Conservation (phyloP, 1,140 invertebrate species). For the Dermatophagoides farinae region DNA sequence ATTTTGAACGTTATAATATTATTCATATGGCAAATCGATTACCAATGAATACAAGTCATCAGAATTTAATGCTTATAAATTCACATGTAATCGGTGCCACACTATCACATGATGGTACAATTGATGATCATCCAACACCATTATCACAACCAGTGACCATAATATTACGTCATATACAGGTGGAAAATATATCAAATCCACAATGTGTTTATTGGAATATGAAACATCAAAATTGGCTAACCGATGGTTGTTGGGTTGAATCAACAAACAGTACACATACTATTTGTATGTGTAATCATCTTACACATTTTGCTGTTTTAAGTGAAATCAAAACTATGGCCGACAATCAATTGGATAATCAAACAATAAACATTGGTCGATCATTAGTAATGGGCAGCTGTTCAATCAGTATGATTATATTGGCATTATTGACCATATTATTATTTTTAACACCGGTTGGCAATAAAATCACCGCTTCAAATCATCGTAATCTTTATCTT, state of each 20-base stretch:
- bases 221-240: conserved; percentile 65
- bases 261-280: conserved; percentile 68
- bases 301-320: conserved; percentile 90
- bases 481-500: conserved; percentile 29
- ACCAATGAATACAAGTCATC: neutral
- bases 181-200: conserved; percentile 72
- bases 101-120: neutral
- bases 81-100: conserved; percentile 10
- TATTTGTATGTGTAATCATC: conserved; percentile 72
- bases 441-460: conserved; percentile 5
- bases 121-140: neutral
- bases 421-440: conserved; percentile 4
- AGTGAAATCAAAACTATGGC: conserved; percentile 36
- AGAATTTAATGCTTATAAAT: neutral
- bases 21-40: neutral
- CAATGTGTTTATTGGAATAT: conserved; percentile 89
- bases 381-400: neutral
- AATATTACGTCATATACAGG: conserved; percentile 54
- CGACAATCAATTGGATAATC: neutral
- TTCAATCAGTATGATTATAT: neutral
- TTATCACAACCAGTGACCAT: conserved; percentile 7
- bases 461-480: conserved; percentile 13
- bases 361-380: neutral
- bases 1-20: neutral
- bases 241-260: conserved; percentile 64